Base-by-base conservation (phyloP, 2,888 invertebrate species). In the Drosophila borealis region DNA sequence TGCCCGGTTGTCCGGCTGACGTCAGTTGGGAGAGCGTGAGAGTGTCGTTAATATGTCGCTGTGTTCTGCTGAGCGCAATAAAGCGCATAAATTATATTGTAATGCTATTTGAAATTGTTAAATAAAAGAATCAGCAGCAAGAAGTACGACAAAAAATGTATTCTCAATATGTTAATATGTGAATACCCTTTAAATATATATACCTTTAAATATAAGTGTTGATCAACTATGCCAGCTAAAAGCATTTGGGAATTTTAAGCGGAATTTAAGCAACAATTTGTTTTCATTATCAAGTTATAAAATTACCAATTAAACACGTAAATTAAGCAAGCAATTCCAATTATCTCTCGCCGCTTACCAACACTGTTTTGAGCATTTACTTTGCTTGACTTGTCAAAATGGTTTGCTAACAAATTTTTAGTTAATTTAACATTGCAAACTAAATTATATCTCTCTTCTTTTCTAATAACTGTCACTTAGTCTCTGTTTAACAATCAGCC, bases 31-130 rank as follows among this genome's bases (percentile, higher is more conserved):
- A 71, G 74, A 85, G 85, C 76, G 68, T 72, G 66, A 79, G 73
- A 78, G 59, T 56, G 57, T 62, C 88, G 79, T 88, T 88, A 85
- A 88, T 81, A 88, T 82, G 76, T 75, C 65, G 50, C 49, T 55
- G 73, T 68, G 66, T 61, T 21, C 25, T 60, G 66, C 63, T 55
- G 66, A 76, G 80, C 76, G 70, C 80, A 62, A 78, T 78, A 80
- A 80, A 60, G 42, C 69, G 87, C 64, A 84, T 84, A 88, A 82
- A 88, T 88, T 88, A 82, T 85, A 83, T 77, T 80, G 83, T 88
- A 85, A 78, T 79, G 77, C 62, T 67, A 70, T 82, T 71, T 82
- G 49, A 81, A 81, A 82, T 88, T 62, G 82, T 68, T 69, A 34
- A 64, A 78, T 55, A 48, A 60, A 57, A 69, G 74, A 68, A 60